These are phyloP conservation scores for Oryzias woworae DNA, from an alignment of 2,113 vertebrate genomes.

Conservation along the genomic window DNA sequence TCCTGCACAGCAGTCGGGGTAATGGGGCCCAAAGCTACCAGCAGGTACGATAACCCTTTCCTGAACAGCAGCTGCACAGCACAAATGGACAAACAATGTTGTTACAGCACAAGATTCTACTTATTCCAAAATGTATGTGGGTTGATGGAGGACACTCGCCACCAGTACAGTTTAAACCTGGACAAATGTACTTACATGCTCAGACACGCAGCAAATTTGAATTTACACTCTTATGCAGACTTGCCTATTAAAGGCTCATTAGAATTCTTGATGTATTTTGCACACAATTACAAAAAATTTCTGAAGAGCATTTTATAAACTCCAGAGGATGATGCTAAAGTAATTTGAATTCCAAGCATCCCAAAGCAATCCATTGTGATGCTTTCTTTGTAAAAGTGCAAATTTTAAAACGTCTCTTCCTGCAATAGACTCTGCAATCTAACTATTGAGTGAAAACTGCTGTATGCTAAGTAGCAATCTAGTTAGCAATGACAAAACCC, in stretches of 20 bases:
- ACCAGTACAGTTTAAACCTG: not conserved
- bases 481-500: conserved; percentile 42
- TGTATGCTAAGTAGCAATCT: conserved; percentile 36
- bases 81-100: conserved; percentile 24
- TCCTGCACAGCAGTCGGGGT: conserved; percentile 48
- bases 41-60: conserved; percentile 54
- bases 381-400: not conserved
- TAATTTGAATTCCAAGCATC: conserved; percentile 17
- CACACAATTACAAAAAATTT: conserved; percentile 1
- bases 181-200: conserved; percentile 1
- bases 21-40: conserved; percentile 49
- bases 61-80: conserved; percentile 25
- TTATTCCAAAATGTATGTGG: conserved; percentile 4
- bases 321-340: conserved; percentile 3
- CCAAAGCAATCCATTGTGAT: conserved; percentile 14
- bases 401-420: not conserved
- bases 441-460: conserved; percentile 8
- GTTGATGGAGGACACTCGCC: not conserved
- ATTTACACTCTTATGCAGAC: too few species aligned
- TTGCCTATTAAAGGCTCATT: not conserved
- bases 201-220: not conserved
- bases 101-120: not conserved
- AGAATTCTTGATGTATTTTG: not conserved
- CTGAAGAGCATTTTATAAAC: conserved; percentile 40
- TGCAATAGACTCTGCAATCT: conserved; percentile 9